phyloP scores from a whole-genome alignment of 2,113 vertebrate genomes.

The Grammomys surdaster region DNA sequence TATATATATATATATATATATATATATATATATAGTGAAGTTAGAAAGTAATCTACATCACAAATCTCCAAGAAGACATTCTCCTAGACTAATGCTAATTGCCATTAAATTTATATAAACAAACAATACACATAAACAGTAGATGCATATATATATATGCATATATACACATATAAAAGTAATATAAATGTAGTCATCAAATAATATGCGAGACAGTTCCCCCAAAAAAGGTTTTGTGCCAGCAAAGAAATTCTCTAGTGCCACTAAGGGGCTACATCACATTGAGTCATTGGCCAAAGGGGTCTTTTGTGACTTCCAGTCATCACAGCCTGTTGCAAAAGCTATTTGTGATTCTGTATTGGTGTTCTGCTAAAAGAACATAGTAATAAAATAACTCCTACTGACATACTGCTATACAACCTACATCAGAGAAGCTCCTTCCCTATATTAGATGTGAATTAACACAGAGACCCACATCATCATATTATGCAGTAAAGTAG shows the following conservation, averaged over 20 bases:
- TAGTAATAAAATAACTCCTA: neutral
- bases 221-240: neutral
- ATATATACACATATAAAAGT: neutral
- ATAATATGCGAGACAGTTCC: neutral
- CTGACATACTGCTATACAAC: neutral
- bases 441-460: neutral
- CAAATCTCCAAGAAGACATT: neutral
- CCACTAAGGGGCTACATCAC: neutral
- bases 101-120: neutral
- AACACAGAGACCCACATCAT: neutral
- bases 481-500: neutral
- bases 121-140: too few species aligned
- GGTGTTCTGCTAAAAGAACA: too few species aligned
- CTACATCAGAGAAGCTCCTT: neutral
- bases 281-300: neutral
- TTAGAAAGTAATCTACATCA: neutral
- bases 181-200: neutral
- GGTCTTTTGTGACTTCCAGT: neutral
- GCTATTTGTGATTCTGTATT: neutral
- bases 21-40: neutral
- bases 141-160: neutral
- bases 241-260: neutral
- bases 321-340: neutral
- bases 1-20: neutral
- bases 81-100: neutral